Evolutionary conservation across 2,113 vertebrate genomes (phyloP).

Genomic region (Ptyas mucosa): DNA sequence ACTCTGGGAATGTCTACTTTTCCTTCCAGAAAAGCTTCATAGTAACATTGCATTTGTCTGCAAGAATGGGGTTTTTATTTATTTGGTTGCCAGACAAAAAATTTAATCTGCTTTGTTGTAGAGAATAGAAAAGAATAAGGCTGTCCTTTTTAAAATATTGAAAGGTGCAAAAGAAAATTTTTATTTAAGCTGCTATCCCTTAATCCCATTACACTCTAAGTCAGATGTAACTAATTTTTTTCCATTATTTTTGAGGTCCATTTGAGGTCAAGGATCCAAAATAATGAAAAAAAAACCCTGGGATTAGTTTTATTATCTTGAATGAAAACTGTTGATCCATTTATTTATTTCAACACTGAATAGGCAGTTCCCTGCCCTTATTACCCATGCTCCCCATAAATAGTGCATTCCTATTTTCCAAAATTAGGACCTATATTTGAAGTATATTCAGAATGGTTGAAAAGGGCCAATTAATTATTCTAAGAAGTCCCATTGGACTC

Average conservation of each 20-base stretch:
- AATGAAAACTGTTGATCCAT: not conserved
- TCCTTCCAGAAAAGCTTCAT: not conserved
- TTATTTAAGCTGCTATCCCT: not conserved
- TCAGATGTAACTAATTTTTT: not conserved
- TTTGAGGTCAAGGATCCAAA: not conserved
- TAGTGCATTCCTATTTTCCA: not conserved
- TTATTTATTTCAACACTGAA: not conserved
- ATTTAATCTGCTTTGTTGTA: not conserved
- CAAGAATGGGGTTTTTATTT: not conserved
- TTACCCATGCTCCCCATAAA: not conserved
- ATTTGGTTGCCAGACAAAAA: not conserved
- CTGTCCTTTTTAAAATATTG: not conserved
- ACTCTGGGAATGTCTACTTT: not conserved
- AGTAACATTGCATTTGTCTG: not conserved
- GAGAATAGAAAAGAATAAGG: not conserved
- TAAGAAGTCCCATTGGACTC: not conserved
- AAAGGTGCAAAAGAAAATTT: not conserved
- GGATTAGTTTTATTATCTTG: not conserved
- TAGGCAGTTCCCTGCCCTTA: not conserved
- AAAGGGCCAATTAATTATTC: not conserved
- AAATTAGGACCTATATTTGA: not conserved
- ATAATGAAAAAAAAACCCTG: not conserved
- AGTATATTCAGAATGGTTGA: not conserved
- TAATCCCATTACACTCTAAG: not conserved
- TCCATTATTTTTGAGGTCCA: not conserved